Percentiles rank a stretch among this genome's conserved stretches.
Conservation (phyloP, 2,888 invertebrate species). For the Calameuta pallipes region DNA sequence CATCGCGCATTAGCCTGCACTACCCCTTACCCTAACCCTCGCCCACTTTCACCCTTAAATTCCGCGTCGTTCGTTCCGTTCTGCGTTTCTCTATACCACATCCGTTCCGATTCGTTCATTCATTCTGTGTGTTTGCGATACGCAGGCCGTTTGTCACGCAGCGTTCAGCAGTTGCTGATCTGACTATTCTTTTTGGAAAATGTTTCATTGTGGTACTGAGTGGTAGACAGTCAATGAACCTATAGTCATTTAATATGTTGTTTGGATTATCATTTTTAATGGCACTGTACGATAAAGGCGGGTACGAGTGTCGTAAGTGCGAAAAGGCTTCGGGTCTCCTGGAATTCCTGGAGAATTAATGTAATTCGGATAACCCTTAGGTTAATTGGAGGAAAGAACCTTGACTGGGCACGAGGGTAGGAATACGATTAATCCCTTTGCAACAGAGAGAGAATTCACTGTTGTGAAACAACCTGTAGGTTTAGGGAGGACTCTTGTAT, state of each 20-base stretch:
- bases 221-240: background rate
- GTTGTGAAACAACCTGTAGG: background rate
- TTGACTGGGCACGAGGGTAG: background rate
- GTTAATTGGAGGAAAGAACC: background rate
- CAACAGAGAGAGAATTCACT: background rate
- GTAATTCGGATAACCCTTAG: background rate
- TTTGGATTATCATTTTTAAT: background rate
- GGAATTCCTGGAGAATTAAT: background rate
- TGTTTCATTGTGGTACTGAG: background rate
- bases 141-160: conserved; percentile 46
- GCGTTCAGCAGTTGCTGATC: conserved; percentile 13
- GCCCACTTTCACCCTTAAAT: conserved; percentile 57
- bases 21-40: conserved; percentile 50
- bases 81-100: conserved; percentile 15
- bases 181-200: background rate
- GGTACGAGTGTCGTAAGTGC: background rate
- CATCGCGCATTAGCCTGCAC: conserved; percentile 63
- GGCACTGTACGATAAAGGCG: background rate
- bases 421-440: background rate
- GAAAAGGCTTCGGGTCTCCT: background rate
- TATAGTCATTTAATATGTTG: background rate
- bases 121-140: conserved; percentile 46
- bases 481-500: background rate
- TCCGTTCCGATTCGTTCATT: conserved; percentile 46
- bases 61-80: conserved; percentile 44